Percentiles rank a stretch among this genome's conserved stretches.
Evolutionary conservation across 2,797 vertebrate species (phyloP).

Genomic region (Phrynocephalus forsythii): DNA sequence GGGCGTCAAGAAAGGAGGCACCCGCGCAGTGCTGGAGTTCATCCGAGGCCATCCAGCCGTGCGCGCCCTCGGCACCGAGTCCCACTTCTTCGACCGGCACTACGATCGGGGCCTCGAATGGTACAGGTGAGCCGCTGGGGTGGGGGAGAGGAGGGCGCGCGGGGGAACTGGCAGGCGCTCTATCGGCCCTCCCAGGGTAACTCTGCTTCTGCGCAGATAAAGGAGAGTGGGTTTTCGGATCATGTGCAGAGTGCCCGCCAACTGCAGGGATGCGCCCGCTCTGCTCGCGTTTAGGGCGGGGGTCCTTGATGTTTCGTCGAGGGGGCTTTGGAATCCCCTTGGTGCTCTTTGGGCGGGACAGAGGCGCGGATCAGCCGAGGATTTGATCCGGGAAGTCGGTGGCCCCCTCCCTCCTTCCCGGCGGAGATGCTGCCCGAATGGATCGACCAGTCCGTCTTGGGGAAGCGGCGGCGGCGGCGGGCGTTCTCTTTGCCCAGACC

Average conservation of each 20-base stretch:
- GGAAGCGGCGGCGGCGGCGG: too few relatives aligned
- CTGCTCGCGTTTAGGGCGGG: not conserved
- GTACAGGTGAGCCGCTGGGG: slow-evolving; percentile 86
- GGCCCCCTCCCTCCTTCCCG: too few relatives aligned
- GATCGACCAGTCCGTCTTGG: too few relatives aligned
- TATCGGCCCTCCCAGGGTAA: not conserved
- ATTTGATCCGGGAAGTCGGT: not conserved
- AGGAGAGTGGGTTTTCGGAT: not conserved
- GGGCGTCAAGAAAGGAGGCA: slow-evolving; percentile 96
- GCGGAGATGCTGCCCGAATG: too few relatives aligned
- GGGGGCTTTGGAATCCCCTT: not conserved
- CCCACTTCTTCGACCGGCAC: slow-evolving; percentile 97
- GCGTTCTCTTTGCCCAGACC: too few relatives aligned
- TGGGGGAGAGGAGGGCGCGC: not conserved
- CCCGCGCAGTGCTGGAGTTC: slow-evolving; percentile 94
- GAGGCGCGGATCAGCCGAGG: not conserved
- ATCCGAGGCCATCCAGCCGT: slow-evolving; percentile 96
- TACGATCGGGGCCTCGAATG: slow-evolving; percentile 93
- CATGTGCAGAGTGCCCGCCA: not conserved
- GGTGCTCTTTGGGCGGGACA: too few relatives aligned
- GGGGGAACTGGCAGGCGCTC: too few relatives aligned
- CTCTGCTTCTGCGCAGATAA: not conserved
- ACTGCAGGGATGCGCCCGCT: too few relatives aligned
- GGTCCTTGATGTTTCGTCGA: not conserved
- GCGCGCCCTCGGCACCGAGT: slow-evolving; percentile 92